Conservation (phyloP, 1,140 invertebrate genomes). For the Steinernema khuongi region DNA sequence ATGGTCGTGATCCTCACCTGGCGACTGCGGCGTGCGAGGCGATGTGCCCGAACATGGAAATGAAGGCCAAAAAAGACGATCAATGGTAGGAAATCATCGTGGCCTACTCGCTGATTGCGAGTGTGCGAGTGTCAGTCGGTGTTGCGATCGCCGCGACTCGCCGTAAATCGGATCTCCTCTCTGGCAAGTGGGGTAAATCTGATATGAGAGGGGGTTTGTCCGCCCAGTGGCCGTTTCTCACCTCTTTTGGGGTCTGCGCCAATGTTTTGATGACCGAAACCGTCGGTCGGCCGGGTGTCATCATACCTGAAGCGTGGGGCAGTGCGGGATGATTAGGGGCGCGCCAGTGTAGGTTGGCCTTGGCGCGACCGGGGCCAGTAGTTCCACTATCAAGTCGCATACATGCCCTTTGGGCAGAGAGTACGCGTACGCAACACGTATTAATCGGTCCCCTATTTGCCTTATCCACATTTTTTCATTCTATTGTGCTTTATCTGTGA, state of each 20-base stretch:
- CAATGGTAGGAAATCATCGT: neutral
- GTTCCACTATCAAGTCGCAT: constrained; percentile 1
- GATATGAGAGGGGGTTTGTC: neutral
- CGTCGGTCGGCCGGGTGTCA: neutral
- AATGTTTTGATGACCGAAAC: constrained; percentile 10
- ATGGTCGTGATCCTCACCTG: neutral
- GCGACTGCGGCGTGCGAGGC: neutral
- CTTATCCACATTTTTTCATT: neutral
- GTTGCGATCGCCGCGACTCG: neutral
- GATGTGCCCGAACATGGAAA: neutral
- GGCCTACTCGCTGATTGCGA: neutral
- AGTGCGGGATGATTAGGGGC: constrained; percentile 15
- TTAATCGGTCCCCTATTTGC: constrained; percentile 11
- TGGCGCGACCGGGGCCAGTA: constrained; percentile 14
- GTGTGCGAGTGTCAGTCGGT: neutral
- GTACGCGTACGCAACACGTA: constrained; percentile 6
- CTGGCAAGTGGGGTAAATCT: constrained; percentile 4
- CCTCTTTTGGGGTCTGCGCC: constrained; percentile 12
- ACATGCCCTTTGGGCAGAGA: constrained; percentile 14
- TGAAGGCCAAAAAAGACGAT: constrained; percentile 12
- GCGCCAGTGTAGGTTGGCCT: constrained; percentile 14
- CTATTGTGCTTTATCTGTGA: neutral
- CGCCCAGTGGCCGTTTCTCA: constrained; percentile 8
- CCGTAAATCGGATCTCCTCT: constrained; percentile 6
- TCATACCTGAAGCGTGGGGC: constrained; percentile 16